Base-by-base conservation (phyloP, 2,888 invertebrate species). In the Oscheius sp. region DNA sequence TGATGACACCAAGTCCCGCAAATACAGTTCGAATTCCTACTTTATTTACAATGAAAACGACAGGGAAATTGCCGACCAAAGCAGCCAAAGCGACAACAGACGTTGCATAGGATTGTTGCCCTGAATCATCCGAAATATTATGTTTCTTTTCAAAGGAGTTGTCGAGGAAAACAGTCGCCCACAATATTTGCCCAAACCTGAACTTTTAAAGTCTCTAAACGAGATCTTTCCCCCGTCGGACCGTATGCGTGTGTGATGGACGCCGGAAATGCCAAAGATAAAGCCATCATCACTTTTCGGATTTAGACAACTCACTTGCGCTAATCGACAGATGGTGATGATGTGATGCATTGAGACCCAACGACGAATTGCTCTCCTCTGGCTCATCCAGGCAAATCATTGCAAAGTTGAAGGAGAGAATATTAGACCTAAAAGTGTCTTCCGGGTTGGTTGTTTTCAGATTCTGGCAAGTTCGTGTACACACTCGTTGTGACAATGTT, bases 341-440 rank as follows among this genome's bases (percentile, higher is more conserved):
- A 15, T 5, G 48, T 48, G 8, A 15, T 37, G 8, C 37, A 37
- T 37, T 37, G 3, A 23, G 48, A 23, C 25, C 25, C 2, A 25
- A 20, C 20, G 34, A 17, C 2, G 55, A 12, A 5, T 48, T 37
- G 39, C 52, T 58, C 37, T 25, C 37, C 31, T 64, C 72, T 25
- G 71, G 71, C 20, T 74, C 77, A 20, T 69, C 72, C 77, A 84
- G 79, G 65, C 85, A 85, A 63, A 85, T 81, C n/a, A 84, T 72
- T 20, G 84, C 85, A 63, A 85, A 84, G 70, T 85, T 86, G 76
- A 85, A 82, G 34, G 82, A 69, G 12, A 85, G 75, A 65, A 85
- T 85, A 72, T 86, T 85, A n/a, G 85, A 83, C 76, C 76, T 79
- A 68, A 74, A 75, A 25, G 20, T 23, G 15, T 20, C 5, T n/a